phyloP scores from a whole-genome alignment of 1,140 invertebrate genomes.

The Pogonomyrmex californicus region DNA sequence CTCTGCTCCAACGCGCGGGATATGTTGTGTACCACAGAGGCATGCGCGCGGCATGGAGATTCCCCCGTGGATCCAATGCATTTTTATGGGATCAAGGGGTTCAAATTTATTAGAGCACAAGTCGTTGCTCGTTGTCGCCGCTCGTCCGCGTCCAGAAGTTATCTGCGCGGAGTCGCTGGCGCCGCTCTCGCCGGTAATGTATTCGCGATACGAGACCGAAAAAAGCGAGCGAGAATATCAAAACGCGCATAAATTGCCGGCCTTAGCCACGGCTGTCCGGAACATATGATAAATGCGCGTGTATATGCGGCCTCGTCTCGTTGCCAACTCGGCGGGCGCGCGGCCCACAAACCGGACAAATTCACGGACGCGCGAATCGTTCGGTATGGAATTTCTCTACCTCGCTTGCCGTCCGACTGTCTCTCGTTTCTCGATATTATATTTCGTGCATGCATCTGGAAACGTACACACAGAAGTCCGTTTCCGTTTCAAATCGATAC shows the following conservation, averaged over 20 bases:
- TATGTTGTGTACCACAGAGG: background rate
- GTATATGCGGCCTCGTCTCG: conserved; percentile 59
- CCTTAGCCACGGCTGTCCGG: conserved; percentile 61
- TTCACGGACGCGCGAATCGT: conserved; percentile 60
- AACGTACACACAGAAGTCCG: background rate
- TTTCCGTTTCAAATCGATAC: background rate
- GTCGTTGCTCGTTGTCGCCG: conserved; percentile 54
- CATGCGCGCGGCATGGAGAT: conserved; percentile 11
- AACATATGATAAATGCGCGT: conserved; percentile 76
- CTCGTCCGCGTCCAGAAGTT: conserved; percentile 51
- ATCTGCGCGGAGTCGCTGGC: conserved; percentile 62
- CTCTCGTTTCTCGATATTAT: conserved; percentile 13
- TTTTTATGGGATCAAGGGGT: conserved; percentile 82
- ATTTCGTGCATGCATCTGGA: background rate
- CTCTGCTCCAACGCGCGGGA: conserved; percentile 4
- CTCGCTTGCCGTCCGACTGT: background rate
- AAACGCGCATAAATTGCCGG: conserved; percentile 81
- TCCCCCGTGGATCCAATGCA: conserved; percentile 78
- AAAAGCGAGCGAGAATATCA: conserved; percentile 76
- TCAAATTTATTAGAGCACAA: conserved; percentile 82
- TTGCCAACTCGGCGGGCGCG: conserved; percentile 62
- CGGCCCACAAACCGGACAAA: conserved; percentile 46
- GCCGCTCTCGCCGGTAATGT: conserved; percentile 70
- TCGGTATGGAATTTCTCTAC: conserved; percentile 13
- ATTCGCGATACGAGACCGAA: conserved; percentile 73